Percentiles rank a stretch among this genome's conserved stretches.
These are phyloP conservation scores for Chrysotoxum bicinctum DNA, from an alignment of 2,888 invertebrate species.

Conservation along the genomic window DNA sequence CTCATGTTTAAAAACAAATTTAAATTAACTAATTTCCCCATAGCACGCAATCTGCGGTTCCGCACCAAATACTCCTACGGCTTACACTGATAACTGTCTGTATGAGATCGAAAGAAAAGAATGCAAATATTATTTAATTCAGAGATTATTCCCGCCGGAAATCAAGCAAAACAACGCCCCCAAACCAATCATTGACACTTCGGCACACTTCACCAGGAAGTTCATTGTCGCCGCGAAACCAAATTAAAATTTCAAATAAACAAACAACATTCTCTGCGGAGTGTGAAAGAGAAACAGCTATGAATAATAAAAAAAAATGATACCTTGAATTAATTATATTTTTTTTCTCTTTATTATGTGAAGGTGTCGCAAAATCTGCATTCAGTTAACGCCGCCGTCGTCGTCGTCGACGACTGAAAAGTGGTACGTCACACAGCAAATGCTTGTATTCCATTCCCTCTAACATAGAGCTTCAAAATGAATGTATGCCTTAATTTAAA, in stretches of 20 bases:
- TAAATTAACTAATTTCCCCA: neutral
- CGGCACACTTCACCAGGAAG: conserved; percentile 1
- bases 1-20: neutral
- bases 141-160: conserved; percentile 8
- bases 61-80: neutral
- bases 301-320: neutral
- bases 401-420: too few relatives aligned
- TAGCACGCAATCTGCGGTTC: neutral
- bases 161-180: neutral
- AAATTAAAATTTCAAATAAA: neutral
- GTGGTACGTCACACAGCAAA: neutral
- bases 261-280: neutral
- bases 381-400: neutral
- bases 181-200: conserved; percentile 5
- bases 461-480: too few relatives aligned
- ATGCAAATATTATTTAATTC: neutral
- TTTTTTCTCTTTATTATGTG: neutral
- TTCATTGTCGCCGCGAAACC: neutral
- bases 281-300: neutral
- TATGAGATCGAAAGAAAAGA: neutral
- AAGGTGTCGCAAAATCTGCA: neutral
- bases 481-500: neutral
- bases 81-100: neutral
- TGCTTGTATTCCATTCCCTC: neutral
- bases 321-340: neutral